Percentiles rank a stretch among this genome's conserved stretches.
phyloP scores from a whole-genome alignment of 2,888 invertebrate genomes.

The Agrypnus murinus region DNA sequence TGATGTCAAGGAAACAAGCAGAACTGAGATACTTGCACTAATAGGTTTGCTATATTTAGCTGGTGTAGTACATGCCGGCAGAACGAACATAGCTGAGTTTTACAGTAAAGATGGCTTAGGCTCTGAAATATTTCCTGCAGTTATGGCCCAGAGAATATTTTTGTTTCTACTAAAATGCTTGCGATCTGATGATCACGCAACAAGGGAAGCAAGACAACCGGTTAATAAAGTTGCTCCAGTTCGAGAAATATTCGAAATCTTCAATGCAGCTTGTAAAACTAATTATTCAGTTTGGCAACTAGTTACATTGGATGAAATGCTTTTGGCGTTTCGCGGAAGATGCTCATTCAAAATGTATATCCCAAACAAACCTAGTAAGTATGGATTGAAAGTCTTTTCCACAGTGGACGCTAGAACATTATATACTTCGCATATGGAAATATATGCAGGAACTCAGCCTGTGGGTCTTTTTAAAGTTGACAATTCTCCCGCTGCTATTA shows the following conservation, averaged over 20 bases:
- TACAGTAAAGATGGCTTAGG: constrained; percentile 37
- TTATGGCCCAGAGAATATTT: constrained; percentile 10
- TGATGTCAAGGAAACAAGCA: constrained; percentile 18
- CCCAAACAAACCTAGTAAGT: constrained; percentile 42
- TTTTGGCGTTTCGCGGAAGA: no score
- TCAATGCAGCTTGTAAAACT: constrained; percentile 58
- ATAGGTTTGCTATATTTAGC: constrained; percentile 48
- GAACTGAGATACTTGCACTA: constrained; percentile 43
- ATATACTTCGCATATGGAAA: constrained; percentile 48
- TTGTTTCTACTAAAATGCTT: constrained; percentile 26
- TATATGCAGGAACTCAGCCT: constrained; percentile 43
- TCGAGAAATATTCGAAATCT: constrained; percentile 55
- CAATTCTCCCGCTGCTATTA: constrained; percentile 28
- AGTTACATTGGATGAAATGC: constrained; percentile 45
- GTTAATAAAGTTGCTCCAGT: constrained; percentile 25
- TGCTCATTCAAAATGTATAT: constrained; percentile 43
- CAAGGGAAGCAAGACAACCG: constrained; percentile 21
- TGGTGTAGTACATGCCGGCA: constrained; percentile 33
- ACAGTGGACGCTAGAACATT: constrained; percentile 48
- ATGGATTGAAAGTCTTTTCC: constrained; percentile 45
- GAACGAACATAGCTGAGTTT: constrained; percentile 38
- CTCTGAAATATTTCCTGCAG: constrained; percentile 12
- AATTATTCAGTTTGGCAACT: constrained; percentile 40
- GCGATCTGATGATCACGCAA: constrained; percentile 29
- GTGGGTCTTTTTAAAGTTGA: constrained; percentile 41